These are phyloP conservation scores for Nymphalis urticae DNA, from an alignment of 2,888 invertebrate species.

Conservation along the genomic window DNA sequence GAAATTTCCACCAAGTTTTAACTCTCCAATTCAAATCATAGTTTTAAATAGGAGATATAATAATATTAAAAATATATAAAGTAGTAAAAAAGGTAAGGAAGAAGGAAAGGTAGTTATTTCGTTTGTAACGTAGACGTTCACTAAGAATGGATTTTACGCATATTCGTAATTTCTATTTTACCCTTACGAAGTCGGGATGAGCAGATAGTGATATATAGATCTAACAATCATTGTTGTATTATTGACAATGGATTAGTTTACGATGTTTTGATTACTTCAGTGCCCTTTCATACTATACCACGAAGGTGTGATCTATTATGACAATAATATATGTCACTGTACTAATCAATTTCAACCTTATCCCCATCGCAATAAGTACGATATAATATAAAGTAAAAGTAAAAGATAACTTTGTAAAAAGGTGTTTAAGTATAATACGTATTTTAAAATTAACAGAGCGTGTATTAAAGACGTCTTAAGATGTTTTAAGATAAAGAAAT, in stretches of 20 bases:
- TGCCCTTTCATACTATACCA: slow-evolving; percentile 48
- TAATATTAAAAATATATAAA: no score
- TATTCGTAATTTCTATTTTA: no score
- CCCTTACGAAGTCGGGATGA: no score
- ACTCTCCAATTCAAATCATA: no score
- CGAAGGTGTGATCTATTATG: slow-evolving; percentile 53
- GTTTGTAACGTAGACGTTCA: no score
- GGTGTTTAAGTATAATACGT: slow-evolving; percentile 43
- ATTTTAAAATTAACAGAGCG: slow-evolving; percentile 56
- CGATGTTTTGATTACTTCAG: slow-evolving; percentile 72
- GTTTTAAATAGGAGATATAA: no score
- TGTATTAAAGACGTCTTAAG: slow-evolving; percentile 59
- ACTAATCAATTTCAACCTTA: slow-evolving; percentile 39
- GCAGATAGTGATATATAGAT: background rate
- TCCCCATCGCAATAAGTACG: slow-evolving; percentile 29
- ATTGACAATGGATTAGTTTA: slow-evolving; percentile 59
- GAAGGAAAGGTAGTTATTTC: no score
- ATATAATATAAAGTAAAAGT: slow-evolving; percentile 12
- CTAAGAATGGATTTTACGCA: no score
- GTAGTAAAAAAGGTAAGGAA: no score
- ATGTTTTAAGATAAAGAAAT: slow-evolving; percentile 7
- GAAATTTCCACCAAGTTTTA: no score
- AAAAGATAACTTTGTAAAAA: slow-evolving; percentile 29
- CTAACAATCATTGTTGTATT: slow-evolving; percentile 22
- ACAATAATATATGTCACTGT: slow-evolving; percentile 39